Evolutionary conservation across 2,888 invertebrate genomes (phyloP).

Genomic region (Dusona sp.): DNA sequence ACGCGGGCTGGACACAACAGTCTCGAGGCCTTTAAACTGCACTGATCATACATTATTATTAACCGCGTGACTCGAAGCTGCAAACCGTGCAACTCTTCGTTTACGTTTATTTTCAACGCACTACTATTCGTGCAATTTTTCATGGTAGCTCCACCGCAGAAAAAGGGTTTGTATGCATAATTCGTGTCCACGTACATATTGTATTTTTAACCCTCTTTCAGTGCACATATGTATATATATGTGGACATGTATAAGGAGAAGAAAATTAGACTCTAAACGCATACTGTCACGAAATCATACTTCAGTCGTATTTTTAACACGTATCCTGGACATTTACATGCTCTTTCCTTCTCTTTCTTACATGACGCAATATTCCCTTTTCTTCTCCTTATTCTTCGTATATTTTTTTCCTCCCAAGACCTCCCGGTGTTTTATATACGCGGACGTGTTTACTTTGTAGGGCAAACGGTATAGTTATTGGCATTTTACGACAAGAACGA

Average conservation of each 20-base stretch:
- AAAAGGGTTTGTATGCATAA: constrained; percentile 31
- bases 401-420: constrained; percentile 1
- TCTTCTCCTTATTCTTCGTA: neutral
- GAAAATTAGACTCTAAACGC: constrained; percentile 59
- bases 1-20: constrained; percentile 4
- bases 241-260: constrained; percentile 44
- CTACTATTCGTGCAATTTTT: constrained; percentile 20
- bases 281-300: constrained; percentile 51
- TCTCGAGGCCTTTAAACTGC: constrained; percentile 40
- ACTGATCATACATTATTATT: constrained; percentile 64
- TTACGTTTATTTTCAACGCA: constrained; percentile 32
- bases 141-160: constrained; percentile 4
- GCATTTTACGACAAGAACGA: constrained; percentile 32
- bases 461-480: constrained; percentile 50
- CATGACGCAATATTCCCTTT: constrained; percentile 14
- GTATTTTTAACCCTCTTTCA: neutral
- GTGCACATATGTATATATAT: constrained; percentile 19
- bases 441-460: constrained; percentile 46
- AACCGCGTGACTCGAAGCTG: constrained; percentile 55
- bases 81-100: constrained; percentile 60
- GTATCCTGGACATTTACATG: neutral
- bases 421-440: constrained; percentile 40
- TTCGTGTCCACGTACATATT: constrained; percentile 27
- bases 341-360: neutral
- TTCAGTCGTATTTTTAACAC: constrained; percentile 16